Evolutionary conservation across 1,140 invertebrate genomes (phyloP), one percentile per base, ranked within the genome.

Genomic region (Drosophila nigrodunni): DNA sequence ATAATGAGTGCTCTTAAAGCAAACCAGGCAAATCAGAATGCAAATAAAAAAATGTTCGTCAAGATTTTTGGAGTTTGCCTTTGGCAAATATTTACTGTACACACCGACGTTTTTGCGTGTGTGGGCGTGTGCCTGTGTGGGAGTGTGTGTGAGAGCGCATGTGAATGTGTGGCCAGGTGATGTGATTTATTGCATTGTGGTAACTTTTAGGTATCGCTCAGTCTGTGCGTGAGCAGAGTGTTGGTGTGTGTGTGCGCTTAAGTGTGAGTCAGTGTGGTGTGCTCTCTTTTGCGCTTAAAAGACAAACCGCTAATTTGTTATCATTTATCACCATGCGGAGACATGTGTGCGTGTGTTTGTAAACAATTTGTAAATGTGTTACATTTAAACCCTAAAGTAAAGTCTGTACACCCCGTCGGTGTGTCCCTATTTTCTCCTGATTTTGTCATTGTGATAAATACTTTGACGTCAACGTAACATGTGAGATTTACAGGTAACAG

Each of bases 371-470:
- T 83, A 83, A 83, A 83, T 83, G 81, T 83, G 81, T 77, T 83
- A 85, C 74, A 85, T 77, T 83, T 83, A 83, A 83, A 85, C 81
- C 81, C 81, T 49, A 85, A 83, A 85, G 81, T 80, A 83, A 83
- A 85, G 81, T 66, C 80, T 64, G 43, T 43, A 10, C 59, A 35
- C 35, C 70, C 35, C 37, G 49, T 52, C 43, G 44, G 8, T 43
- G 37, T 34, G 68, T 61, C 15, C 34, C 62, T 66, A 43, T 64
- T 55, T 69, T 55, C 52, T 60, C 50, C 54, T 83, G 80, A 82
- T 82, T 82, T 82, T 82, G 81, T 83, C 80, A 82, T 82, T 83
- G 80, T 83, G 81, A 83, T 83, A 83, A 83, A 83, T 83, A 85
- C 81, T 73, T 83, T 66, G 70, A 77, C 81, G 74, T 80, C 68